Conservation (phyloP, 1,140 invertebrate genomes). For the Plutomurus gul region DNA sequence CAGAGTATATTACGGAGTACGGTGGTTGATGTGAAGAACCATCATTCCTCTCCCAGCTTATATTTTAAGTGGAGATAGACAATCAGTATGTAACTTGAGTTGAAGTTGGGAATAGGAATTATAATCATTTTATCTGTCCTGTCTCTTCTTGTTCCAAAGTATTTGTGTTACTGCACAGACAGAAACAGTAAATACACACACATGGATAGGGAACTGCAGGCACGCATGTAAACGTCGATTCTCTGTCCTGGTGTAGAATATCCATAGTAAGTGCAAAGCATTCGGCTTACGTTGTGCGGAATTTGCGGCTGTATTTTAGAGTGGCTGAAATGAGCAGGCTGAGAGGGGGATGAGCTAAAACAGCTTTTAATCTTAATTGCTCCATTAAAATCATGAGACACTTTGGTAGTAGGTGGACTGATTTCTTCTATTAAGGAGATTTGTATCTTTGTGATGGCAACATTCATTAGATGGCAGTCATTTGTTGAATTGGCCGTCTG, state of each 20-base stretch:
- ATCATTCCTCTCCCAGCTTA: conserved; percentile 2
- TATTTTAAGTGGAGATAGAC: background rate
- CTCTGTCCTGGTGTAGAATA: no score
- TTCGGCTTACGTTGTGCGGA: background rate
- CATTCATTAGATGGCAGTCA: background rate
- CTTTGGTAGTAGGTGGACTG: conserved; percentile 28
- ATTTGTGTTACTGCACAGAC: no score
- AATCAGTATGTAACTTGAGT: background rate
- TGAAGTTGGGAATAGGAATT: no score
- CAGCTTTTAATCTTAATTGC: conserved; percentile 44
- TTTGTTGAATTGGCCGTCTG: background rate
- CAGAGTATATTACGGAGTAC: no score
- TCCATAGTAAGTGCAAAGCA: no score
- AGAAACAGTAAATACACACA: conserved; percentile 7
- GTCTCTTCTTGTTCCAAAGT: no score
- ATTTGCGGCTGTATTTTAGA: conserved; percentile 1
- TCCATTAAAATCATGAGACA: conserved; percentile 39
- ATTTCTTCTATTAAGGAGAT: conserved; percentile 40
- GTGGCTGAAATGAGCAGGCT: conserved; percentile 28
- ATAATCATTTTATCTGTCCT: no score
- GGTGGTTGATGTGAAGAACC: background rate
- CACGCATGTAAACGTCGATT: no score
- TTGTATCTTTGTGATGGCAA: conserved; percentile 7
- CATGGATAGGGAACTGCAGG: no score
- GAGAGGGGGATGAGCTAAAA: conserved; percentile 31